These are phyloP conservation scores for Myathropa florea DNA, from an alignment of 2,888 invertebrate genomes.

Conservation along the genomic window DNA sequence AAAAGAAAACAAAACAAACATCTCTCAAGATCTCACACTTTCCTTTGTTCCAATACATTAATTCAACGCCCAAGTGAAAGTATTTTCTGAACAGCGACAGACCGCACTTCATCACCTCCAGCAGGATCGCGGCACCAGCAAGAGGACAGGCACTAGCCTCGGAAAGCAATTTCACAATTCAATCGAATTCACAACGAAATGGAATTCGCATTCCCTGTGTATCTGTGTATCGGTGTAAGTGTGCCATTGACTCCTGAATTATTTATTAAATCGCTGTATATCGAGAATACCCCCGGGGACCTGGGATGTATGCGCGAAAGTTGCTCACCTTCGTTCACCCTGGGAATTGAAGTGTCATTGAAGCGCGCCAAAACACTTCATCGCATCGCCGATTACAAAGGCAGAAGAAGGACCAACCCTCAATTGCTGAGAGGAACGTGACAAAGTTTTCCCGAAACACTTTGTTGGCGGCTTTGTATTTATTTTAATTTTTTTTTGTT, in stretches of 20 bases:
- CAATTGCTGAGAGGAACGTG: slow-evolving; percentile 25
- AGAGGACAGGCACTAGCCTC: slow-evolving; percentile 9
- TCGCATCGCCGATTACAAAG: slow-evolving; percentile 51
- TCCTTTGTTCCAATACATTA: slow-evolving; percentile 63
- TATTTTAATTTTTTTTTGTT: slow-evolving; percentile 16
- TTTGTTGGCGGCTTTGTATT: slow-evolving; percentile 46
- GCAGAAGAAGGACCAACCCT: slow-evolving; percentile 17
- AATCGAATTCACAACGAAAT: slow-evolving; percentile 56
- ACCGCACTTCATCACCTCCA: slow-evolving; percentile 16
- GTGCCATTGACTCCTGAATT: slow-evolving; percentile 44
- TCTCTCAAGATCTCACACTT: slow-evolving; percentile 41
- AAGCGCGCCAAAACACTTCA: slow-evolving; percentile 63
- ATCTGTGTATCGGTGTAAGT: slow-evolving; percentile 11
- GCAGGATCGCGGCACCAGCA: not conserved
- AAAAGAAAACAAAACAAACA: not conserved
- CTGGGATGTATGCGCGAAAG: slow-evolving; percentile 7
- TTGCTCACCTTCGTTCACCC: slow-evolving; percentile 13
- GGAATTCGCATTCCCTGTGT: slow-evolving; percentile 44
- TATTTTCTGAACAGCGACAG: not conserved
- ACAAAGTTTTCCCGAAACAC: slow-evolving; percentile 39
- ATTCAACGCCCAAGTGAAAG: slow-evolving; percentile 37
- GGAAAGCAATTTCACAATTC: slow-evolving; percentile 59
- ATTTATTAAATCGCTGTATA: slow-evolving; percentile 56
- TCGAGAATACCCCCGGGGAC: not conserved
- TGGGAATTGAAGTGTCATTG: slow-evolving; percentile 37